Conservation (phyloP, 2,113 vertebrate species). For the Todiramphus saurophagus region DNA sequence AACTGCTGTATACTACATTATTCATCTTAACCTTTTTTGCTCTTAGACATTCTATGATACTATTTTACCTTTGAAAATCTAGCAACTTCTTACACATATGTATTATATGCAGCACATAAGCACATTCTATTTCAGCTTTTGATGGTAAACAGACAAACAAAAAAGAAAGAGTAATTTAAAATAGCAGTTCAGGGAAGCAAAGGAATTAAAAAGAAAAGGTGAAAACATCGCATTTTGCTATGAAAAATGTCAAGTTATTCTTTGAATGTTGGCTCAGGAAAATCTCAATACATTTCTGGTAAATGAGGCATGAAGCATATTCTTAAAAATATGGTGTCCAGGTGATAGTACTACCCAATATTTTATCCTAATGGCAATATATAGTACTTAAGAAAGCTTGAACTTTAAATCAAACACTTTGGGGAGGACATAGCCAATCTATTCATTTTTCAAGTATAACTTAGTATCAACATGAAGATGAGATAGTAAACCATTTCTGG, state of each 20-base stretch:
- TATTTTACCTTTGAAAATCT: background rate
- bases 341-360: constrained; percentile 16
- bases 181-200: background rate
- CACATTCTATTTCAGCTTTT: background rate
- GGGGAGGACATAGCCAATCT: background rate
- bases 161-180: background rate
- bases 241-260: constrained; percentile 62
- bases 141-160: background rate
- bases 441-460: constrained; percentile 12
- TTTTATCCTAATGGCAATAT: constrained; percentile 53
- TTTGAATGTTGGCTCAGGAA: constrained; percentile 50
- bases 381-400: constrained; percentile 31
- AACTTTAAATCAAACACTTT: constrained; percentile 59
- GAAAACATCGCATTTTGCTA: background rate
- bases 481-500: background rate
- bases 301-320: constrained; percentile 67
- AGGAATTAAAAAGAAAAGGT: constrained; percentile 12
- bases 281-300: constrained; percentile 59
- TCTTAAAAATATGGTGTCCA: constrained; percentile 52
- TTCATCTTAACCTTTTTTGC: background rate
- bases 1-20: background rate
- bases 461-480: background rate
- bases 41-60: background rate
- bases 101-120: background rate
- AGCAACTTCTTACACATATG: background rate